Evolutionary conservation across 2,113 vertebrate species (phyloP), one percentile per base, ranked within the genome.

Genomic region (Campylorhamphus procurvoides): DNA sequence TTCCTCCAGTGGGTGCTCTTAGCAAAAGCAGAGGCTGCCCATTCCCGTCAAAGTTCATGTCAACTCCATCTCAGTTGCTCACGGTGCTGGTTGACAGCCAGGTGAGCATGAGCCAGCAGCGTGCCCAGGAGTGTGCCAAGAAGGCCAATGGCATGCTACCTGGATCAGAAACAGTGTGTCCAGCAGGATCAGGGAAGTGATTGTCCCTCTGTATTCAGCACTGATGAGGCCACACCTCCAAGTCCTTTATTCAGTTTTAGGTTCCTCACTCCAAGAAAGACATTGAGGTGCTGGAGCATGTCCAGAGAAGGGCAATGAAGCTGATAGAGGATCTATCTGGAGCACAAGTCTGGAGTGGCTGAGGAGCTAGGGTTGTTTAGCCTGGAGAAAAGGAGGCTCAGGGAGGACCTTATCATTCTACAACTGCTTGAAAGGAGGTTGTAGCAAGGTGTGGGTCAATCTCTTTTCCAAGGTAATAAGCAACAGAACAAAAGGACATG

Each of bases 161-260:
- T 31, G 18, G 10, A 29, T 63, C 39, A 63, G 39, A 14, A 63
- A 42, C 9, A 29, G 18, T 20, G 3, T 40, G 39, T 39, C 27
- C 37, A 40, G 37, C 39, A 20, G 60, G 39, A 42, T 18, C 27
- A 42, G 60, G 39, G 60, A 11, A 42, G 18, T 9, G 39, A 64
- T 64, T 18, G 10, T 53, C 3, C 9, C 6, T 3, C 9, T 55
- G 7, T 40, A 13, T 11, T 68, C 11, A 29, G n/a, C 62, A 22
- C 29, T 75, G 17, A 6, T 60, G 13, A 40, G 62, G 46, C 40
- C 25, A 5, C 31, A 42, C 8, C 35, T 80, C 0, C 0, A 0
- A 74, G 33, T 67, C 22, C 27, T 62, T 4, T 40, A 18, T 67
- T 35, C 31, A 20, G 14, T 67, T 74, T 33, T 74, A 46, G 40